Evolutionary conservation across 2,888 invertebrate species (phyloP).

Genomic region (Drosophila nr. perissopoda): DNA sequence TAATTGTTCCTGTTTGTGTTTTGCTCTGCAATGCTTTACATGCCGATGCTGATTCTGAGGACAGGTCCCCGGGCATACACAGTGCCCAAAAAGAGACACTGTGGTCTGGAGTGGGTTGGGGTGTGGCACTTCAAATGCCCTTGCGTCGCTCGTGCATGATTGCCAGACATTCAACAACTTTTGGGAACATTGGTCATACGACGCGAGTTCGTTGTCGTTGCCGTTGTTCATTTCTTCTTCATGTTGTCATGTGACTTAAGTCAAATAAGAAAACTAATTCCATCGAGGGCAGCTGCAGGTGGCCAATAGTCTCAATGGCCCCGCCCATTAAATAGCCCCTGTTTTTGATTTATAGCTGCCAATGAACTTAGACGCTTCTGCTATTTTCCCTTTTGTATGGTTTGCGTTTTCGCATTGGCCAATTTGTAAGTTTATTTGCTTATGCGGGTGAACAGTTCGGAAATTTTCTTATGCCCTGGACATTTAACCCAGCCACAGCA

Average conservation of each 20-base stretch:
- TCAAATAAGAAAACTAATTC: conserved; percentile 77
- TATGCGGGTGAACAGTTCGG: conserved; percentile 44
- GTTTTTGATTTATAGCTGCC: conserved; percentile 76
- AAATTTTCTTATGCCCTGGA: conserved; percentile 47
- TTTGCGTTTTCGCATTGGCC: conserved; percentile 50
- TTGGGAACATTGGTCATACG: conserved; percentile 53
- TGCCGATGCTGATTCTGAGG: conserved; percentile 30
- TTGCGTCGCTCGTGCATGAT: conserved; percentile 73
- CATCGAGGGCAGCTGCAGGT: conserved; percentile 55
- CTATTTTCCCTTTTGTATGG: conserved; percentile 13
- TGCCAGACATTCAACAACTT: conserved; percentile 46
- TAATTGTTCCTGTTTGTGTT: conserved; percentile 68
- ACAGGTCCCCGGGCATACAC: conserved; percentile 51
- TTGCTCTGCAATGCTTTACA: conserved; percentile 14
- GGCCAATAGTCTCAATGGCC: conserved; percentile 42
- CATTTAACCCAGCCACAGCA: conserved; percentile 56
- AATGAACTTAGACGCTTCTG: conserved; percentile 57
- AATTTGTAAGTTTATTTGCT: conserved; percentile 77
- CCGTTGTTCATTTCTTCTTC: conserved; percentile 1
- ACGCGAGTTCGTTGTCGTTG: conserved; percentile 13
- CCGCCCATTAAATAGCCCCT: conserved; percentile 57
- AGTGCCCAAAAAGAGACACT: not conserved
- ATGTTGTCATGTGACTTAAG: conserved; percentile 51
- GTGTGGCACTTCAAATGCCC: conserved; percentile 45
- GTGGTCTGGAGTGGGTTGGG: not conserved